Conservation (phyloP, 2,113 vertebrate species). For the Actenoides lindsayi region DNA sequence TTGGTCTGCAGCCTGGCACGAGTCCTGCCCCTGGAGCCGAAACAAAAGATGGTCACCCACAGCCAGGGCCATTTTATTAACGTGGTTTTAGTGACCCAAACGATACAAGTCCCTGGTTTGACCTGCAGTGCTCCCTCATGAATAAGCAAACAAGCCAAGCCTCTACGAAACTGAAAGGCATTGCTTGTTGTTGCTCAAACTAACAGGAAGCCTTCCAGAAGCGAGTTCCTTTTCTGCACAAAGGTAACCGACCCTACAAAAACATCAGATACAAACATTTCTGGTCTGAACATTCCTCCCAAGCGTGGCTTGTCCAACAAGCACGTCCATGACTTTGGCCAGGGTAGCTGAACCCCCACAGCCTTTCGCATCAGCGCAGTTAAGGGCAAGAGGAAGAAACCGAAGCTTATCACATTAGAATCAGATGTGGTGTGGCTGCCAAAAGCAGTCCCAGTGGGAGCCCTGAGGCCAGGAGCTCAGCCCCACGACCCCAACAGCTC, state of each 20-base stretch:
- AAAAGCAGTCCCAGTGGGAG: accelerated
- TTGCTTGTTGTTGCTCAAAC: not conserved
- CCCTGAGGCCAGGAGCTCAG: accelerated
- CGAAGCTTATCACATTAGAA: not conserved
- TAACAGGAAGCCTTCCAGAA: not conserved
- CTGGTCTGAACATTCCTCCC: not conserved
- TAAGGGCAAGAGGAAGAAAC: not conserved
- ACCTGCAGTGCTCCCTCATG: not conserved
- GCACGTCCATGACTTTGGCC: not conserved
- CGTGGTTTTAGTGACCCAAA: accelerated
- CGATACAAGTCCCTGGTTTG: not conserved
- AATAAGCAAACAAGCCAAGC: not conserved
- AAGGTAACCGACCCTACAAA: accelerated
- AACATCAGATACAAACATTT: not conserved
- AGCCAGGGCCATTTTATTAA: accelerated
- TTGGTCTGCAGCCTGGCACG: accelerated
- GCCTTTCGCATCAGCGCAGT: accelerated
- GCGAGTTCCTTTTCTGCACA: not conserved
- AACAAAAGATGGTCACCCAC: accelerated
- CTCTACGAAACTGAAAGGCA: not conserved
- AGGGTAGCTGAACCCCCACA: not conserved
- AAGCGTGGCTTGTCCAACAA: accelerated
- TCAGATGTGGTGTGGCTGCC: accelerated
- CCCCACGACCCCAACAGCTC: accelerated
- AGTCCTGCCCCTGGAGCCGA: accelerated